Base-by-base conservation (phyloP, 2,113 vertebrate species). In the Neolamprologus falcicula region DNA sequence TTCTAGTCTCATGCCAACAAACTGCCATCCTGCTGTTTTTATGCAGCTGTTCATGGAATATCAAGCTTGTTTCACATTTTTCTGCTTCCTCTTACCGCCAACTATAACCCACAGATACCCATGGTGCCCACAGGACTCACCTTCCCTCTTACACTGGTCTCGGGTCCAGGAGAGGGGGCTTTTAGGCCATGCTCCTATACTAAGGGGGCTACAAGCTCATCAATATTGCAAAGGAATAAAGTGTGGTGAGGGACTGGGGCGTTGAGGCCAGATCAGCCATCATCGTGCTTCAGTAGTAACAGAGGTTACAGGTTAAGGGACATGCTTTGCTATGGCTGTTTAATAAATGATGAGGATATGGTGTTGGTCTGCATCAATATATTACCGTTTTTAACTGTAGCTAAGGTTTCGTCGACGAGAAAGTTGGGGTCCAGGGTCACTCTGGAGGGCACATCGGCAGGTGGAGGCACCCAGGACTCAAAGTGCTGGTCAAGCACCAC, bases 181-280 rank as follows among this genome's bases (percentile, higher is more conserved):
- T 96, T 96, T 94, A 95, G 91, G 86, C 89, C 81, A 24, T 40
- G 4, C 83, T 81, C 68, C 80, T 87, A 80, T 83, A 53, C 87
- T 33, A 73, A 82, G 85, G 89, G 83, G 55, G 63, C 85, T 87
- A 54, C 40, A 63, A 63, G 28, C 63, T 88, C 89, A 96, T 96
- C 81, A 97, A 96, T 96, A 96, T 95, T 96, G 92, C 90, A 97
- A 59, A 79, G 83, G 42, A 88, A 91, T 93, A 85, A 95, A 96
- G 92, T 89, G 83, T 88, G 89, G 55, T 91, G 85, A 89, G 89
- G 85, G 66, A 91, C 83, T 86, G 47, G 83, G 57, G 84, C 53
- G 63, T 80, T 82, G 47, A 90, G 86, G 90, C 84, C 93, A 88
- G 92, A 94, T 94, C 93, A 88, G 93, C 55, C 90, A 1, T 90